phyloP scores from a whole-genome alignment of 2,797 vertebrate genomes.

The Percopsis omiscomaycus region DNA sequence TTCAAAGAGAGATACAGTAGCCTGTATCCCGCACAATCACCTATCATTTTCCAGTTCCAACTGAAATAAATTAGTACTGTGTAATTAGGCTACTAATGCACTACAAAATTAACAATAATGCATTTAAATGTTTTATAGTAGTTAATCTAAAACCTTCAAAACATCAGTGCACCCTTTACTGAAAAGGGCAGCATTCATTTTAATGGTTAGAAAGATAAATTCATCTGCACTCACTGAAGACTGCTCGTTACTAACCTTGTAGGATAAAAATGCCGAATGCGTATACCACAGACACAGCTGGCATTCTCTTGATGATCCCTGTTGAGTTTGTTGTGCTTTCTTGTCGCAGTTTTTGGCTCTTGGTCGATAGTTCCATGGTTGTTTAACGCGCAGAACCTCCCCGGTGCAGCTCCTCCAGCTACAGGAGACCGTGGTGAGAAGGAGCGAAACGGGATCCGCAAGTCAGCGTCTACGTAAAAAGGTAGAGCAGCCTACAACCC shows the following conservation, averaged over 20 bases:
- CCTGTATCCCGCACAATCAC: background rate
- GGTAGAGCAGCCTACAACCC: constrained; percentile 45
- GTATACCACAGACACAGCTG: constrained; percentile 32
- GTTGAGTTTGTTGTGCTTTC: constrained; percentile 37
- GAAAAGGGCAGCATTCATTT: background rate
- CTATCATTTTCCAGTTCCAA: constrained; percentile 4
- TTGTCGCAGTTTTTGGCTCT: constrained; percentile 33
- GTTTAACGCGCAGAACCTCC: constrained; percentile 23
- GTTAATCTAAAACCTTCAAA: no score
- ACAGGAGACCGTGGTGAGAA: constrained; percentile 15
- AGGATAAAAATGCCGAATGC: constrained; percentile 60
- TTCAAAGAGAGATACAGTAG: constrained; percentile 11
- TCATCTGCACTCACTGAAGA: background rate
- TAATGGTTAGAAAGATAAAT: background rate
- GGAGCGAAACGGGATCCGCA: constrained; percentile 22
- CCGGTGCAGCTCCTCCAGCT: constrained; percentile 22
- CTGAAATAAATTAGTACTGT: constrained; percentile 27
- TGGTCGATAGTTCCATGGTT: constrained; percentile 62
- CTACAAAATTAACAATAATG: no score
- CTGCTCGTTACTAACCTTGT: constrained; percentile 64
- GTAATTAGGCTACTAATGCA: background rate
- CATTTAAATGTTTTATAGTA: no score
- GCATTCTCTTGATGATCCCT: constrained; percentile 30
- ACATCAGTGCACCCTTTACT: background rate
- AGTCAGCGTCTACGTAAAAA: constrained; percentile 40